Base-by-base conservation (phyloP, 2,113 vertebrate species). In the Oceanites oceanicus region DNA sequence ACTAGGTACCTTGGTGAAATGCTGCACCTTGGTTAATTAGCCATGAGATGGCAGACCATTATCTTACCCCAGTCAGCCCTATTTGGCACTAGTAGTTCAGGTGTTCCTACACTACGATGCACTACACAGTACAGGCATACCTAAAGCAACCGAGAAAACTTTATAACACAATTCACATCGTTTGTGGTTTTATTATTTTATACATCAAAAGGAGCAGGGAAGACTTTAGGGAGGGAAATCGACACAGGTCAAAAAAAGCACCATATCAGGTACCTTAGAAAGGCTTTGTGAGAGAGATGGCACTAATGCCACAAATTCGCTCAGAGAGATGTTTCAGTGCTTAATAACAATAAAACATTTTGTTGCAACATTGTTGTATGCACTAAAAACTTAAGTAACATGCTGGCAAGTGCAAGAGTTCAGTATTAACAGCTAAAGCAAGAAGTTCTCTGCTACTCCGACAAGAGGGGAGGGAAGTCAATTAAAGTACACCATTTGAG, bases 121-220 rank as follows among this genome's bases (percentile, higher is more conserved):
- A 11, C n/a, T 47, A 40, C 22, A 20, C 36, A 49, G 10, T 6
- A 66, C 14, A 62, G 45, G 12, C 16, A n/a, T 8, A 56, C 8
- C 29, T 34, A 49, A 72, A 56, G 38, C 12, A 62, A 70, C 13
- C 10, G 32, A 22, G 25, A 59, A 86, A 70, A 38, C 10, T 52
- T 45, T 25, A 2, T 10, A n/a, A 79, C 16, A 45, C 9, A 21
- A 47, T 45, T 44, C 42, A 40, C 2, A 45, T 36, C 0, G 1
- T 58, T 72, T 52, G 17, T 5, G 49, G 9, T 1, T 88, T 68
- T n/a, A 63, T 34, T 92, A 47, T 61, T 91, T 42, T 45, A 32
- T 26, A 47, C 15, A 23, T 30, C 63, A 55, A 63, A 62, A 84
- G 44, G 8, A 88, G 15, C 10, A 71, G 38, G 29, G n/a, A 49